Conservation (phyloP, 1,140 invertebrate species). For the Tetramorium alpestre region DNA sequence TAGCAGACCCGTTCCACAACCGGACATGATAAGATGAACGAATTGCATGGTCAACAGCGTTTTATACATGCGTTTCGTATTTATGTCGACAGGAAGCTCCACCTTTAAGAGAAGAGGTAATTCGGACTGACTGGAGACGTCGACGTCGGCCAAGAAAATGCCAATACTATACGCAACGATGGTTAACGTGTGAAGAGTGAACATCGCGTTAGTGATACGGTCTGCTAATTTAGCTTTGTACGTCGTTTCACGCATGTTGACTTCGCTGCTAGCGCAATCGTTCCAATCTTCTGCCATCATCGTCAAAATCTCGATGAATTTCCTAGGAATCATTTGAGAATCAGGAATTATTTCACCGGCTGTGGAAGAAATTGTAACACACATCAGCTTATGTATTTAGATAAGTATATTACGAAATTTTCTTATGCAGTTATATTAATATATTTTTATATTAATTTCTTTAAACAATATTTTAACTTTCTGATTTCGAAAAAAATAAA, state of each 20-base stretch:
- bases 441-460: neutral
- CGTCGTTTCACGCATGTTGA: conserved; percentile 1
- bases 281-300: conserved; percentile 53
- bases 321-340: conserved; percentile 1
- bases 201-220: conserved; percentile 32
- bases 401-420: neutral
- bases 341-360: neutral
- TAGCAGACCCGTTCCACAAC: conserved; percentile 24
- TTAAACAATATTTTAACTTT: neutral
- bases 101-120: conserved; percentile 26
- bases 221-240: conserved; percentile 20
- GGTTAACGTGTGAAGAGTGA: conserved; percentile 40
- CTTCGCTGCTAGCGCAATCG: neutral
- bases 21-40: conserved; percentile 25
- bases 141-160: conserved; percentile 13
- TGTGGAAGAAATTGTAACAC: neutral
- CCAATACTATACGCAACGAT: conserved; percentile 15
- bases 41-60: conserved; percentile 8
- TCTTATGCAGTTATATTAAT: neutral
- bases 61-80: conserved; percentile 2
- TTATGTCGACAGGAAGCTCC: conserved; percentile 21
- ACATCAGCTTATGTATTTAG: neutral
- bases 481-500: neutral
- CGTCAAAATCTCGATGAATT: conserved; percentile 18
- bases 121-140: conserved; percentile 4